Base-by-base conservation (phyloP, 2,797 vertebrate genomes). In the Dicrostonyx torquatus region DNA sequence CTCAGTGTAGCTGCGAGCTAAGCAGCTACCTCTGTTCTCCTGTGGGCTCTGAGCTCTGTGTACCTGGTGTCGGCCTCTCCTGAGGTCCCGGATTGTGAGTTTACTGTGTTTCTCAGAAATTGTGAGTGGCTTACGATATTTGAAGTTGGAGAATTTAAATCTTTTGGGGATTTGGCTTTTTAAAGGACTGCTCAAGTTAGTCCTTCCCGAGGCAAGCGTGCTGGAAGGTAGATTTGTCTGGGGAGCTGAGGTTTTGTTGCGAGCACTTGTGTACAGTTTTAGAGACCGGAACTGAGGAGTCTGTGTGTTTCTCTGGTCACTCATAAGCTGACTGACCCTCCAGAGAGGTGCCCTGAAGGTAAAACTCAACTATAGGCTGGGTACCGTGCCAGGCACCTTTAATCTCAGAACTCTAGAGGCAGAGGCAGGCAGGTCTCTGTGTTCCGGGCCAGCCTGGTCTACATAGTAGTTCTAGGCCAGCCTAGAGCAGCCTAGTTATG, bases 21-120 rank as follows among this genome's bases (percentile, higher is more conserved):
- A 48, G 29, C 22, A 75, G 66, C 55, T 68, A 34, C 37, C 8
- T 1, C 22, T 17, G 14, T 73, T 87, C 45, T 29, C 22, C 26
- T 6, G 45, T 6, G 31, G 20, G 70, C 76, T 53, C 6, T 53
- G 50, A 5, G 17, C 68, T 90, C 80, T 4, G 0, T 1, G 37
- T 62, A 9, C 40, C 43, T 29, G 11, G 0, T 24, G 13, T 31
- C 12, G 17, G 85, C 40, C 7, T 82, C 10, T 34, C 31, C 58
- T 15, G 1, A 1, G 48, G 64, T 93, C 55, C 26, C 50, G 29
- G 76, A 55, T 53, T 24, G 62, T 89, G 22, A 76, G 43, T 85
- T 92, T 82, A 79, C 83, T 78, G 13, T 78, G 82, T 77, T 80
- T 85, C 88, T 95, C 68, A 76, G 94, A 85, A 82, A 89, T 86